These are phyloP conservation scores for Polymixis flavicincta DNA, from an alignment of 2,888 invertebrate genomes.

Conservation along the genomic window DNA sequence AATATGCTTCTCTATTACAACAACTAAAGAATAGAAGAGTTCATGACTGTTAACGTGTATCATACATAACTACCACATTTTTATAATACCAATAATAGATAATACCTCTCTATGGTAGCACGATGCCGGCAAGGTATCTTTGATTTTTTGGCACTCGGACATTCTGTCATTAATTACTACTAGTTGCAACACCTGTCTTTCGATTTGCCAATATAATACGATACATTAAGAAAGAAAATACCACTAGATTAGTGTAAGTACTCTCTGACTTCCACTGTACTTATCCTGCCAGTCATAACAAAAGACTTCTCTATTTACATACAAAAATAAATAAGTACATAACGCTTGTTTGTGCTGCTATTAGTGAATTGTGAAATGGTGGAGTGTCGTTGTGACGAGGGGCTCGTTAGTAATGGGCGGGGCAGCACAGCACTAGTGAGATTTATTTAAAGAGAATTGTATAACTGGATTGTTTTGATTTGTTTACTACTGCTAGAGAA, in stretches of 20 bases:
- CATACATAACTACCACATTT: not conserved
- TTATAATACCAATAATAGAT: not conserved
- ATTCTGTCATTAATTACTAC: not conserved
- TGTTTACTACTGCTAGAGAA: not conserved
- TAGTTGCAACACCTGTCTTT: not conserved
- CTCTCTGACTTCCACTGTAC: not conserved
- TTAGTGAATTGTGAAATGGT: slow-evolving; percentile 73
- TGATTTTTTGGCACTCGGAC: not conserved
- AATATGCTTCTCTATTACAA: not conserved
- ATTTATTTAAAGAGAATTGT: slow-evolving; percentile 44
- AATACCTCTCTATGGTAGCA: not conserved
- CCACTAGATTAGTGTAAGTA: not conserved
- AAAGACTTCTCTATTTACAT: slow-evolving; percentile 18
- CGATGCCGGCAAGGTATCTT: not conserved
- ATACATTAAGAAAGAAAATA: not conserved
- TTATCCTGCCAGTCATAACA: slow-evolving; percentile 13
- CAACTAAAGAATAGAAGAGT: not conserved
- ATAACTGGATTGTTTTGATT: not conserved
- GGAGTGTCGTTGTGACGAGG: slow-evolving; percentile 74
- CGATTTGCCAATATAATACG: too few species aligned
- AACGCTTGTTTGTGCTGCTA: slow-evolving; percentile 59
- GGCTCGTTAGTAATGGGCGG: slow-evolving; percentile 83
- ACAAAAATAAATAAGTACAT: slow-evolving; percentile 37
- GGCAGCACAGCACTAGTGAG: slow-evolving; percentile 43
- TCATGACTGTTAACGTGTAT: not conserved